Base-by-base conservation (phyloP, 2,797 vertebrate genomes). In the Parauchenoglanis punctatus region DNA sequence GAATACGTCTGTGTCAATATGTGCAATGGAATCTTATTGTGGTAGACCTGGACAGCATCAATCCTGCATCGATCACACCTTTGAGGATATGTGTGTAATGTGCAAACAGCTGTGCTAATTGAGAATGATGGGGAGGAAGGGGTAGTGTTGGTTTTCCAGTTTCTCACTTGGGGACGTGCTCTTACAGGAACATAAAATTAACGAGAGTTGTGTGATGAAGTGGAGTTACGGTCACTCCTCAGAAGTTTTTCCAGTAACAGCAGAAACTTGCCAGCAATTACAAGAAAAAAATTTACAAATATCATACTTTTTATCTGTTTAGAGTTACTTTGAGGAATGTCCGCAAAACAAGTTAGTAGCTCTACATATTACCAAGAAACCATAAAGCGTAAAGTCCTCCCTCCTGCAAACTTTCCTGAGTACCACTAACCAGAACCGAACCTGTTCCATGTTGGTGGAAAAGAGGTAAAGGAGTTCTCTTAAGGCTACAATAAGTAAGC, bases 31-130 rank as follows among this genome's bases (percentile, higher is more conserved):
- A 85, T 31, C 58, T 35, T 18, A 56, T 40, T 80, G 52, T 20
- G 35, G 35, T 63, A 25, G 49, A 85, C 31, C 88, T 83, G 85
- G 73, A 84, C 40, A 82, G 52, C 1, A 83, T 87, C 85, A 77
- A n/a, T 70, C 35, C n/a, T 10, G 58, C 78, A 58, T 56, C 58
- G 61, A 83, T 80, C 58, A 59, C 83, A 83, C 81, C 28, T 75
- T 35, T n/a, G 72, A 83, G 61, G 73, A 88, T 73, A 56, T 67
- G 56, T 8, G 0, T 76, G 73, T n/a, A 73, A 78, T 84, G 81
- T 25, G 31, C 59, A 83, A 65, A 80, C 25, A 20, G 78, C 25
- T 46, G 13, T 8, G 13, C 31, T 40, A 31, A 81, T 23, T 8
- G 28, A 46, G 59, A 84, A 18, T 20, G n/a, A 65, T 56, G 20